Conservation (phyloP, 1,140 invertebrate species). For the Hylaeus anthracinus region DNA sequence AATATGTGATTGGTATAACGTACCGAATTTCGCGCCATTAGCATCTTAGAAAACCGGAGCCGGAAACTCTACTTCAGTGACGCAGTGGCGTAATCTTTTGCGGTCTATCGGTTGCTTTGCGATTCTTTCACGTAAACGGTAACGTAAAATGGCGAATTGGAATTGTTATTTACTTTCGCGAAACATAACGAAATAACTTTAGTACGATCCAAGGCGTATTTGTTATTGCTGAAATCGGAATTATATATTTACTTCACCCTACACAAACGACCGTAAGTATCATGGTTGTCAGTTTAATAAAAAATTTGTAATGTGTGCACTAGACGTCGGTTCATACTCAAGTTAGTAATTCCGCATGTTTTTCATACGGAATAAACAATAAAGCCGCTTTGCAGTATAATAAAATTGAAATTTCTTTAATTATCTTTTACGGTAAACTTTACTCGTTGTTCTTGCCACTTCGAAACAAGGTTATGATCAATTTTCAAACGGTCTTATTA, state of each 20-base stretch:
- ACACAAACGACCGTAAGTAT: conserved; percentile 50
- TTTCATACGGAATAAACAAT: conserved; percentile 19
- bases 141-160: conserved; percentile 71
- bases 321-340: conserved; percentile 21
- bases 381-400: background rate
- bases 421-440: conserved; percentile 1
- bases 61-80: conserved; percentile 44
- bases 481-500: conserved; percentile 8
- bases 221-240: background rate
- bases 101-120: conserved; percentile 52
- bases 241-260: conserved; percentile 1
- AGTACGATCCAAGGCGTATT: background rate
- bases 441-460: background rate
- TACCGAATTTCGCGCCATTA: conserved; percentile 45
- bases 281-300: conserved; percentile 41
- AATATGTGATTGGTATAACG: background rate
- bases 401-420: background rate
- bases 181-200: conserved; percentile 50
- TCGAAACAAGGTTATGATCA: conserved; percentile 42
- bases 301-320: conserved; percentile 45
- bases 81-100: conserved; percentile 62
- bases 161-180: conserved; percentile 69
- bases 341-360: conserved; percentile 41
- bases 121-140: conserved; percentile 58
- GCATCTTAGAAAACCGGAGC: conserved; percentile 44